Evolutionary conservation across 2,888 invertebrate species (phyloP).

Genomic region (Scaptomyza cyrtandrae): DNA sequence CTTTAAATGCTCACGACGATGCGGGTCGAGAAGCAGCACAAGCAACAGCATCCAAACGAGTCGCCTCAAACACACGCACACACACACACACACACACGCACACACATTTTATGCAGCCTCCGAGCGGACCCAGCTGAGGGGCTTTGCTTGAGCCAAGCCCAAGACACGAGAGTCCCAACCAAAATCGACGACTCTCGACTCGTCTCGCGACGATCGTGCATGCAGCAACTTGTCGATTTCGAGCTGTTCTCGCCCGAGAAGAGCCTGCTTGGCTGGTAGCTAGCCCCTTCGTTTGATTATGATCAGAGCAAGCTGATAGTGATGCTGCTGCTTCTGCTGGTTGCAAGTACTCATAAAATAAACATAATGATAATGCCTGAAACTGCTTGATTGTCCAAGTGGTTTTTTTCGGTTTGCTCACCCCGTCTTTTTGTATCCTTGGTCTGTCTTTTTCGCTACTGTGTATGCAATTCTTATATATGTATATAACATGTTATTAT

Average conservation of each 20-base stretch:
- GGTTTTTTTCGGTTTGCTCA: conserved; percentile 31
- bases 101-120: conserved; percentile 32
- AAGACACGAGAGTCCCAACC: conserved; percentile 64
- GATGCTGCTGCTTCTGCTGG: conserved; percentile 39
- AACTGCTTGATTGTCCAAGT: conserved; percentile 69
- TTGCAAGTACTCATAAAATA: conserved; percentile 70
- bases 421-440: conserved; percentile 4
- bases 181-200: conserved; percentile 35
- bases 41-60: conserved; percentile 61
- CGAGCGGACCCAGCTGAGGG: conserved; percentile 41
- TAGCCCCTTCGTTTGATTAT: conserved; percentile 64
- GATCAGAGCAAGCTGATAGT: conserved; percentile 63
- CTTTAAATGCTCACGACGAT: conserved; percentile 73
- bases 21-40: conserved; percentile 60
- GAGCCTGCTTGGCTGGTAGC: conserved; percentile 18
- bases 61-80: conserved; percentile 41
- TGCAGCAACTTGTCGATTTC: conserved; percentile 75
- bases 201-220: conserved; percentile 61
- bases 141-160: conserved; percentile 53
- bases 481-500: conserved; percentile 15
- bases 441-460: conserved; percentile 51
- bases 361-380: conserved; percentile 79
- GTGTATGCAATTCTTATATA: conserved; percentile 52
- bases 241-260: conserved; percentile 33
- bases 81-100: conserved; percentile 26